Conservation (phyloP, 2,888 invertebrate genomes). For the Sminthurinus aureus region DNA sequence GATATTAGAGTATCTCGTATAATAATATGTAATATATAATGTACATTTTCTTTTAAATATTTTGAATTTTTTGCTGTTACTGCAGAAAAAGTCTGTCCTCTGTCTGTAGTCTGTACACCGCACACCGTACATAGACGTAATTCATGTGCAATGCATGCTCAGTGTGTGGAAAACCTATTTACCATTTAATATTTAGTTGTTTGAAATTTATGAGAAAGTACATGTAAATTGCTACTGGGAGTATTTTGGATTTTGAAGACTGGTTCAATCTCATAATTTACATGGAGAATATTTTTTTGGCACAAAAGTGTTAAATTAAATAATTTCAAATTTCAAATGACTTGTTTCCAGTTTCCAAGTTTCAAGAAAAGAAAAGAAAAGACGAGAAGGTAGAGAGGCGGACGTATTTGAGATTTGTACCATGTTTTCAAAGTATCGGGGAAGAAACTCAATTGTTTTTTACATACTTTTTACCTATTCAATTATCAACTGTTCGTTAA, state of each 20-base stretch:
- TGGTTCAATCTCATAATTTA: slow-evolving; percentile 4
- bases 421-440: neutral
- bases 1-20: too few species aligned
- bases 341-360: neutral
- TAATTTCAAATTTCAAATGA: slow-evolving; percentile 20
- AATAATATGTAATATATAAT: too few species aligned
- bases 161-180: too few species aligned
- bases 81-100: neutral
- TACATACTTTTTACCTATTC: neutral
- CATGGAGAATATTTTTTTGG: neutral
- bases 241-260: neutral
- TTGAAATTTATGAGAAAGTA: too few species aligned
- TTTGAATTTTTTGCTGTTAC: neutral
- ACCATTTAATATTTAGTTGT: too few species aligned
- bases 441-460: neutral
- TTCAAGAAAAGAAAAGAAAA: neutral
- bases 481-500: slow-evolving; percentile 19
- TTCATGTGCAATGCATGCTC: too few species aligned
- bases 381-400: too few species aligned
- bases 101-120: too few species aligned
- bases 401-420: neutral
- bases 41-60: too few species aligned
- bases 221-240: slow-evolving; percentile 9
- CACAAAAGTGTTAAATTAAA: slow-evolving; percentile 32
- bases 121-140: too few species aligned